These are phyloP conservation scores for Epicauta chinensis DNA, from an alignment of 1,140 invertebrate genomes.

Conservation along the genomic window DNA sequence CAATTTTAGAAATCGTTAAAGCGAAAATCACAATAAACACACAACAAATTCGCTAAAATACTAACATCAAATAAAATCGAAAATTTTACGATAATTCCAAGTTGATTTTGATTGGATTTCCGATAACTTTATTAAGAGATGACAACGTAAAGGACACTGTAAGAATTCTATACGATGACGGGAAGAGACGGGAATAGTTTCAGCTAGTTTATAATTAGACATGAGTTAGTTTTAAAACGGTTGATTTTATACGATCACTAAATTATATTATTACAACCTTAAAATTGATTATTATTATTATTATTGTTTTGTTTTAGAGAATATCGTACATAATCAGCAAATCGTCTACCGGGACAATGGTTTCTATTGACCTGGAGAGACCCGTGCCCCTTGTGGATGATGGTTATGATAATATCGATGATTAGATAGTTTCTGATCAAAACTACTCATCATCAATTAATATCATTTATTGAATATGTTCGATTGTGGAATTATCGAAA, in stretches of 20 bases:
- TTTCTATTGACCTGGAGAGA: conserved; percentile 25
- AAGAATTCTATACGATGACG: background rate
- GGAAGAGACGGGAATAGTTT: conserved; percentile 5
- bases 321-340: conserved; percentile 1
- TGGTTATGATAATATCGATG: too few species aligned
- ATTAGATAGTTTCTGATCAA: too few species aligned
- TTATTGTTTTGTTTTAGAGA: conserved; percentile 15
- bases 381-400: conserved; percentile 13
- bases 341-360: conserved; percentile 13
- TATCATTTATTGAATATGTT: conserved; percentile 5
- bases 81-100: background rate
- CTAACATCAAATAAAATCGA: background rate
- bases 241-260: background rate
- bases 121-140: conserved; percentile 5
- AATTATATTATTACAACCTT: background rate
- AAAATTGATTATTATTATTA: conserved; percentile 1
- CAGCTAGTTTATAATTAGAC: conserved; percentile 5
- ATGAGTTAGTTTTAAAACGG: background rate
- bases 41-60: background rate
- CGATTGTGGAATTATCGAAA: background rate
- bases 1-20: too few species aligned
- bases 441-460: conserved; percentile 9
- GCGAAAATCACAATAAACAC: background rate
- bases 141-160: conserved; percentile 1
- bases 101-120: too few species aligned